These are phyloP conservation scores for Germaria angustata DNA, from an alignment of 2,888 invertebrate species.

Conservation along the genomic window DNA sequence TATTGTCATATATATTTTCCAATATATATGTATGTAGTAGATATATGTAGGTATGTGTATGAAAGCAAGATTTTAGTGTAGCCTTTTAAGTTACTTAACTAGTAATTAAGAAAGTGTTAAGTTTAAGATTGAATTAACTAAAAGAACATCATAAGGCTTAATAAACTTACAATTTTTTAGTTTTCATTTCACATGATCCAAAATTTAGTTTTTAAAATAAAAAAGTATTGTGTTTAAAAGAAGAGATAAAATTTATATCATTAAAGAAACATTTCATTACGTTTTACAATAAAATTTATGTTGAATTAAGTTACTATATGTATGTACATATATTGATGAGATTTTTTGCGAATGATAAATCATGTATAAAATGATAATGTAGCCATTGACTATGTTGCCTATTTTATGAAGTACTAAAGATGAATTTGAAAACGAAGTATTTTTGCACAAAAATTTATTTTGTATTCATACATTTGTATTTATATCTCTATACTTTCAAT, in stretches of 20 bases:
- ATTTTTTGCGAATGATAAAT: not conserved
- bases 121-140: conserved; percentile 51
- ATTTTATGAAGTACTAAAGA: too few relatives aligned
- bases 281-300: not conserved
- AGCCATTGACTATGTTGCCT: too few relatives aligned
- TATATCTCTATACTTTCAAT: too few relatives aligned
- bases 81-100: conserved; percentile 34
- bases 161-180: conserved; percentile 60
- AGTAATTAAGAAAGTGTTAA: conserved; percentile 47
- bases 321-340: not conserved
- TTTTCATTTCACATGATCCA: conserved; percentile 51
- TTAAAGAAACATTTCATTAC: conserved; percentile 1
- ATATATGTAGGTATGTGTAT: conserved; percentile 5
- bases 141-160: conserved; percentile 16
- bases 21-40: not conserved
- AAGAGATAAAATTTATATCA: conserved; percentile 43
- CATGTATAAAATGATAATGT: too few relatives aligned
- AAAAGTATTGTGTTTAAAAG: conserved; percentile 33
- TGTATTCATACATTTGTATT: too few relatives aligned
- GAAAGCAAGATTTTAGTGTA: conserved; percentile 31
- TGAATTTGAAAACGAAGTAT: too few relatives aligned
- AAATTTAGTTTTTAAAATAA: conserved; percentile 47
- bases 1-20: not conserved
- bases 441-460: too few relatives aligned
- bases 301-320: not conserved